Percentiles rank a stretch among this genome's conserved stretches.
phyloP scores from a whole-genome alignment of 2,888 invertebrate genomes.

The Drosophila austrosaltans region DNA sequence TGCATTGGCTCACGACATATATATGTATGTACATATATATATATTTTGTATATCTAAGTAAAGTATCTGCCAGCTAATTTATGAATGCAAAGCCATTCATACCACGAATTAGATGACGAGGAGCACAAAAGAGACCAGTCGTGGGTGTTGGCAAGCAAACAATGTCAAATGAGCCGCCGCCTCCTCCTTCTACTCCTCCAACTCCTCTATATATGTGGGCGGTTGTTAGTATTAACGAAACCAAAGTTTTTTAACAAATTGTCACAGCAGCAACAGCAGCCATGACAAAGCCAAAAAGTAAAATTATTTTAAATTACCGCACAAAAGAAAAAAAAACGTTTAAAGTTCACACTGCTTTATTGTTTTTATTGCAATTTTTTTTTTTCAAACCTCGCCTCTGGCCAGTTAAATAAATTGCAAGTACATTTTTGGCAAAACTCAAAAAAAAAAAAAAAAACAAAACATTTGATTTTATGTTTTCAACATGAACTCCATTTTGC shows the following conservation, averaged over 20 bases:
- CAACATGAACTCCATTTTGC: conserved; percentile 1
- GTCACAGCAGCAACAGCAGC: conserved; percentile 53
- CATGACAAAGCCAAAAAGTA: conserved; percentile 42
- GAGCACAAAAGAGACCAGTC: conserved; percentile 11
- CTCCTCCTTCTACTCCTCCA: conserved; percentile 12
- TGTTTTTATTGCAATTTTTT: conserved; percentile 58
- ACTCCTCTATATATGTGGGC: conserved; percentile 2
- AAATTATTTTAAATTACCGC: conserved; percentile 19
- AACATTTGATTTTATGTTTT: conserved; percentile 37
- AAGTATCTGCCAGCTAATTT: conserved; percentile 64
- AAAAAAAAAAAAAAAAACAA: conserved; percentile 9
- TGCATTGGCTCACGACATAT: conserved; percentile 72
- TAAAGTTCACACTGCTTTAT: conserved; percentile 43
- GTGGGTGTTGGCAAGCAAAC: conserved; percentile 62
- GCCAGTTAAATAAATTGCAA: conserved; percentile 24
- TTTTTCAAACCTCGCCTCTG: conserved; percentile 5
- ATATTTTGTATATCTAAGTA: conserved; percentile 14
- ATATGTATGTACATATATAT: conserved; percentile 25
- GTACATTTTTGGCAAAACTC: conserved; percentile 39
- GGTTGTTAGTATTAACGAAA: background rate
- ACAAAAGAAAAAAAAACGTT: conserved; percentile 36
- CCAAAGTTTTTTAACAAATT: conserved; percentile 23
- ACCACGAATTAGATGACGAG: conserved; percentile 69
- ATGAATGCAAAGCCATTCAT: conserved; percentile 76
- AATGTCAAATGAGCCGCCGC: conserved; percentile 51